Percentiles rank a stretch among this genome's conserved stretches.
Evolutionary conservation across 1,140 invertebrate species (phyloP).

Genomic region (Gonatopus flavifemur): DNA sequence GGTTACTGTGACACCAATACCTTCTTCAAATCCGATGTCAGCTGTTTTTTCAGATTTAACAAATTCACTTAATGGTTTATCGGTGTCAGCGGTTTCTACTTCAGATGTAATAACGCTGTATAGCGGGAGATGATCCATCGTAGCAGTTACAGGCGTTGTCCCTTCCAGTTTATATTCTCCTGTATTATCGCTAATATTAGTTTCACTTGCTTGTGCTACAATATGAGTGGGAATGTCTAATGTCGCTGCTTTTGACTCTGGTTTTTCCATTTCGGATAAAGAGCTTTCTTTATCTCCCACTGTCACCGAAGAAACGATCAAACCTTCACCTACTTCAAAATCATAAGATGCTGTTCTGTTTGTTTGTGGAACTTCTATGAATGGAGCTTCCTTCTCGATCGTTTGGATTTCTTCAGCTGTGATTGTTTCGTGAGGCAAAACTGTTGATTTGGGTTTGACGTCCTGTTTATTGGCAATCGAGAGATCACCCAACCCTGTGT

Average conservation of each 20-base stretch:
- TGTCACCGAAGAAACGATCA: slow-evolving; percentile 58
- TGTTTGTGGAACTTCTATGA: slow-evolving; percentile 44
- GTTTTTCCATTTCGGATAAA: slow-evolving; percentile 40
- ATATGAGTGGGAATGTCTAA: slow-evolving; percentile 49
- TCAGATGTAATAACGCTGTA: slow-evolving; percentile 54
- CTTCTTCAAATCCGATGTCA: slow-evolving; percentile 51
- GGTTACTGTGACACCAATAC: slow-evolving; percentile 48
- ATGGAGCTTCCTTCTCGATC: slow-evolving; percentile 59
- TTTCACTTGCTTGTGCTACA: slow-evolving; percentile 52
- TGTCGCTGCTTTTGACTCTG: slow-evolving; percentile 46
- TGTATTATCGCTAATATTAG: slow-evolving; percentile 43
- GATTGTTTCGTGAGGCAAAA: slow-evolving; percentile 54
- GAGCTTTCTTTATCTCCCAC: slow-evolving; percentile 57
- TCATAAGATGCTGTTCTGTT: slow-evolving; percentile 50
- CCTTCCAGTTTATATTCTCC: slow-evolving; percentile 37
- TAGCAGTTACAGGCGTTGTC: slow-evolving; percentile 40
- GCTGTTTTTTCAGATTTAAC: slow-evolving; percentile 49
- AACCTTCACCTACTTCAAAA: slow-evolving; percentile 54
- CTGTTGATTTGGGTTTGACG: slow-evolving; percentile 47
- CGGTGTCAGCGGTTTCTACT: slow-evolving; percentile 44
- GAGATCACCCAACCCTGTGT: slow-evolving; percentile 46
- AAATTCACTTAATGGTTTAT: slow-evolving; percentile 44
- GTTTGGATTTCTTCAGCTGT: slow-evolving; percentile 51
- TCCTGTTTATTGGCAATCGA: slow-evolving; percentile 36
- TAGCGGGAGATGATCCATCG: slow-evolving; percentile 50